phyloP scores from a whole-genome alignment of 2,113 vertebrate species.

The Strigops habroptila region DNA sequence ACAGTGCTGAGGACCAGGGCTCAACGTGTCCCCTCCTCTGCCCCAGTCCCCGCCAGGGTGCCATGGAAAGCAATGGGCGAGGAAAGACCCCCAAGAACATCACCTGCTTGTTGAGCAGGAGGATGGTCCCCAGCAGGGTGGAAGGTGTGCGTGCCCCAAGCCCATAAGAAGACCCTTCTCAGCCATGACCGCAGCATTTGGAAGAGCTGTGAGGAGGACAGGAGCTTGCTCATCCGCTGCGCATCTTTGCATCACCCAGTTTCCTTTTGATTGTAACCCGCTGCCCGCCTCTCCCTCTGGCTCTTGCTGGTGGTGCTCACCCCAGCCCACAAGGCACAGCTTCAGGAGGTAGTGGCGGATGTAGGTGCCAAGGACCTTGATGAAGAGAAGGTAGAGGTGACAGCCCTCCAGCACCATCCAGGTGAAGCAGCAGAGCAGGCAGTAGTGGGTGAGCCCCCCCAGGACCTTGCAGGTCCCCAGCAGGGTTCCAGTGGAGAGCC shows the following conservation, averaged over 20 bases:
- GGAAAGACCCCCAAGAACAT: not conserved
- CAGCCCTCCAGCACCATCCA: conserved; percentile 81
- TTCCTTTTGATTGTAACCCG: not conserved
- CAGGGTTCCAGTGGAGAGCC: not conserved
- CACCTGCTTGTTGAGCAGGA: not conserved
- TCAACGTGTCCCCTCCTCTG: not conserved
- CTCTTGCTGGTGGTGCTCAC: conserved; percentile 47
- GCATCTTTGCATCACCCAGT: too few relatives aligned
- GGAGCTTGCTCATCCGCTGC: not conserved
- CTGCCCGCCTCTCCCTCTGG: accelerated
- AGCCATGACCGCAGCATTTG: not conserved
- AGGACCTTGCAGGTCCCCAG: conserved; percentile 50
- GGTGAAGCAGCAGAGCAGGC: conserved; percentile 80
- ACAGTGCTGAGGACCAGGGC: not conserved
- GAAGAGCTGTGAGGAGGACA: not conserved
- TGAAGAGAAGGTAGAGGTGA: conserved; percentile 78
- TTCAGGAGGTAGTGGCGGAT: conserved; percentile 74
- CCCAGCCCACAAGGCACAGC: conserved; percentile 76
- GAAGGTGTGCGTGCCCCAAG: not conserved
- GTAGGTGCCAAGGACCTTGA: conserved; percentile 64
- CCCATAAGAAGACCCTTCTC: not conserved
- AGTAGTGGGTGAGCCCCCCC: conserved; percentile 79
- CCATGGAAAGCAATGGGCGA: not conserved
- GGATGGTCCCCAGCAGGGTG: not conserved
- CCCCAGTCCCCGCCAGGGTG: not conserved